phyloP scores from a whole-genome alignment of 2,113 vertebrate genomes.

The Rhagologus leucostigma region DNA sequence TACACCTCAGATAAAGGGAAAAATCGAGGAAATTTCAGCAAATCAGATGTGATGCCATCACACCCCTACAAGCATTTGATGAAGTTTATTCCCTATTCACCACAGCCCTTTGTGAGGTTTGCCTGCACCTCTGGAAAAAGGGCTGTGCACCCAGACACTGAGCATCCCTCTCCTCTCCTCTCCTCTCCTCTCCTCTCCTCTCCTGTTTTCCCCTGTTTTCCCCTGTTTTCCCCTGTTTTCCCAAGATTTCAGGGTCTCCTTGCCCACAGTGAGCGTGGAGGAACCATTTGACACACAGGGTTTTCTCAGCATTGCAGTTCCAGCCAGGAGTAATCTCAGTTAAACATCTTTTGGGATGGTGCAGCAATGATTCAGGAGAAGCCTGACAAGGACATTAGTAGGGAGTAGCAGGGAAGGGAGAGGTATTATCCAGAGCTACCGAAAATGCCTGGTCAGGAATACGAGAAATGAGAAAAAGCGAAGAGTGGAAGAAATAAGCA shows the following conservation, averaged over 20 bases:
- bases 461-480: constrained; percentile 68
- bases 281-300: neutral
- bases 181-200: neutral
- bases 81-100: neutral
- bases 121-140: neutral
- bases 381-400: constrained; percentile 74
- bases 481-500: constrained; percentile 67
- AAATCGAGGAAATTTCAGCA: neutral
- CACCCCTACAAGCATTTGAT: neutral
- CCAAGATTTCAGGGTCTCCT: neutral
- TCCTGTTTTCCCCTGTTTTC: neutral
- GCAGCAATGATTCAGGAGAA: constrained; percentile 70
- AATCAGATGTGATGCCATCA: neutral
- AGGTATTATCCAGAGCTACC: constrained; percentile 63
- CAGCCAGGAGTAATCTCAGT: neutral
- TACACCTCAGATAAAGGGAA: neutral
- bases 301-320: neutral
- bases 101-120: neutral
- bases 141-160: neutral
- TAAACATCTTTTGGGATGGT: constrained; percentile 20
- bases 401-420: constrained; percentile 11
- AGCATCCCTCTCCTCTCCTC: neutral
- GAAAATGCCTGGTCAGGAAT: constrained; percentile 76
- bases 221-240: neutral
- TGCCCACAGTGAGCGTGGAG: fast-evolving